Evolutionary conservation across 2,113 vertebrate genomes (phyloP).

Genomic region (Kryptolebias marmoratus): DNA sequence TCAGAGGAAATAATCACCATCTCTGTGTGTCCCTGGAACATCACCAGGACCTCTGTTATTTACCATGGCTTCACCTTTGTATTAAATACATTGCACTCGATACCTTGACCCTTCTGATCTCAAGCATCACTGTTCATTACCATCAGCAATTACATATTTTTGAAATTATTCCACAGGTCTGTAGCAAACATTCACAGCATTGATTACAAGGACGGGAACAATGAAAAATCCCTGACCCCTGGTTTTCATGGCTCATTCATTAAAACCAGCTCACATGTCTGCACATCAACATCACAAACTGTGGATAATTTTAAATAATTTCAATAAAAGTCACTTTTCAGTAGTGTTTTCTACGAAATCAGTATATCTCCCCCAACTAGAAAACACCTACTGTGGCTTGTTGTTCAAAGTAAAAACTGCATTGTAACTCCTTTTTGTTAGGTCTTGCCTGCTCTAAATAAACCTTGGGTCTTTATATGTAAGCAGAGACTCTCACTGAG

Average conservation of each 20-base stretch:
- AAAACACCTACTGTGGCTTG: neutral
- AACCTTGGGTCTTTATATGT: slow-evolving; percentile 27
- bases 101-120: slow-evolving; percentile 33
- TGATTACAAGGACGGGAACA: slow-evolving; percentile 48
- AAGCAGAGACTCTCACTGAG: slow-evolving; percentile 50
- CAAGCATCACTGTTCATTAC: slow-evolving; percentile 54
- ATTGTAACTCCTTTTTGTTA: slow-evolving; percentile 14
- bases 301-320: slow-evolving; percentile 18
- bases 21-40: slow-evolving; percentile 12
- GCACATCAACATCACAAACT: neutral
- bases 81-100: slow-evolving; percentile 34
- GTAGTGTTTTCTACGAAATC: neutral
- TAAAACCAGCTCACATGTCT: slow-evolving; percentile 27
- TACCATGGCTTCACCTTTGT: slow-evolving; percentile 18
- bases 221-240: slow-evolving; percentile 41
- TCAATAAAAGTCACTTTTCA: slow-evolving; percentile 11
- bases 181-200: slow-evolving; percentile 36
- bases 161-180: slow-evolving; percentile 40
- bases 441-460: slow-evolving; percentile 19
- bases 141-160: slow-evolving; percentile 55
- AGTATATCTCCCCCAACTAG: neutral
- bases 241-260: slow-evolving; percentile 49
- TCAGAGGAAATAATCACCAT: slow-evolving; percentile 17
- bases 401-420: slow-evolving; percentile 4
- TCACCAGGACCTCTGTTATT: slow-evolving; percentile 30